phyloP scores from a whole-genome alignment of 1,140 invertebrate species.

The Argopecten irradians region DNA sequence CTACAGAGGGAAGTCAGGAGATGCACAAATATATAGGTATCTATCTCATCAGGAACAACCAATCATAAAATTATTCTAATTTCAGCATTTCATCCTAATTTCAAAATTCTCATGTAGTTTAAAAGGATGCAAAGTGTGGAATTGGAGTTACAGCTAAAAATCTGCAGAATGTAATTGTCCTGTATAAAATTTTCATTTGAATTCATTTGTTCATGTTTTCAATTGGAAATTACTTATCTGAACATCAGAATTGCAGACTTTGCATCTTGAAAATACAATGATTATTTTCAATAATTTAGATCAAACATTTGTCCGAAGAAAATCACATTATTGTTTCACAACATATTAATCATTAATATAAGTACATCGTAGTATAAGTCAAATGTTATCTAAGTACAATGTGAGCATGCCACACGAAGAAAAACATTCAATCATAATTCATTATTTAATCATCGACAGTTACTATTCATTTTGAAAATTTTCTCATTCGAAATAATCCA shows the following conservation, averaged over 20 bases:
- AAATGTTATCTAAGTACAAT: not conserved
- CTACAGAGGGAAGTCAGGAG: constrained; percentile 1
- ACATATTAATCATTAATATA: not conserved
- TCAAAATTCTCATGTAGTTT: not conserved
- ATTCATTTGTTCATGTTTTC: not conserved
- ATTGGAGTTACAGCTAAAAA: not conserved
- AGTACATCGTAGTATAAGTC: not conserved
- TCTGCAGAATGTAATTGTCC: not conserved
- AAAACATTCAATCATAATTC: not conserved
- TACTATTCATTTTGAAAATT: not conserved
- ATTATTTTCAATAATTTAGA: not conserved
- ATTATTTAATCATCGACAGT: not conserved
- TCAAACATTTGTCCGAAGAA: not conserved
- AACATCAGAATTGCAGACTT: not conserved
- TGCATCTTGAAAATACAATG: not conserved
- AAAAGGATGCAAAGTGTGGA: not conserved
- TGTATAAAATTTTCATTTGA: too few species aligned
- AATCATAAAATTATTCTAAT: not conserved
- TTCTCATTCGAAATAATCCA: not conserved
- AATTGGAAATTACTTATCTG: not conserved
- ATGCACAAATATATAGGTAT: constrained; percentile 23
- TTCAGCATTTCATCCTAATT: not conserved
- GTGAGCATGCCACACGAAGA: constrained; percentile 6
- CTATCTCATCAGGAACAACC: not conserved
- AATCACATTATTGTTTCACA: not conserved